These are phyloP conservation scores for Pammene aurita DNA, from an alignment of 2,888 invertebrate species.

Conservation along the genomic window DNA sequence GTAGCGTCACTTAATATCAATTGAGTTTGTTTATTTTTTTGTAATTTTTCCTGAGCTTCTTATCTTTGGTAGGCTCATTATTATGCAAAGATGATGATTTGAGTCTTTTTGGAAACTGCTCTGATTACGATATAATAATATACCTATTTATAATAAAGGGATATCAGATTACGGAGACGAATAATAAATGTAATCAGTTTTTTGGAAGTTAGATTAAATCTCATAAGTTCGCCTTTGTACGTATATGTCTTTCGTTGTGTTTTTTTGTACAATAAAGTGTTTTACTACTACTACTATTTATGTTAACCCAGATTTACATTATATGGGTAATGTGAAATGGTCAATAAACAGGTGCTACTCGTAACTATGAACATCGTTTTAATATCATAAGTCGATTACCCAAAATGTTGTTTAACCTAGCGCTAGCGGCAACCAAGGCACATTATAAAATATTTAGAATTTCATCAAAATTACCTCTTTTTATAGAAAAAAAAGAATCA, in stretches of 20 bases:
- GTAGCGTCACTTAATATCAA: conserved; percentile 30
- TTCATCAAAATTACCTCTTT: conserved; percentile 67
- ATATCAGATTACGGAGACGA: too few relatives aligned
- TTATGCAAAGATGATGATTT: neutral
- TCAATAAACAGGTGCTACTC: conserved; percentile 1
- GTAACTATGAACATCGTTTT: neutral
- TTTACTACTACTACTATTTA: too few relatives aligned
- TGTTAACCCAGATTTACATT: too few relatives aligned
- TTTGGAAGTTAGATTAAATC: too few relatives aligned
- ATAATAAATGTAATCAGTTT: too few relatives aligned
- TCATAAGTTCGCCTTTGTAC: too few relatives aligned
- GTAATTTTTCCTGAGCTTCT: neutral
- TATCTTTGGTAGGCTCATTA: neutral
- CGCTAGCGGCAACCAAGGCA: conserved; percentile 38
- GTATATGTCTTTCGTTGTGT: too few relatives aligned
- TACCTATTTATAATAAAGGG: too few relatives aligned
- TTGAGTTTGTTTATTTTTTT: conserved; percentile 1
- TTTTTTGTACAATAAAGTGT: too few relatives aligned
- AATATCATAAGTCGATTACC: neutral
- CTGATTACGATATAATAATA: too few relatives aligned
- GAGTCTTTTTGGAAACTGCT: neutral
- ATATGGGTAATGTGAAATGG: too few relatives aligned
- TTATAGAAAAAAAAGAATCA: conserved; percentile 69
- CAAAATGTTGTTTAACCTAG: conserved; percentile 22
- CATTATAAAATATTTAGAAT: conserved; percentile 69